Conservation (phyloP, 1,140 invertebrate species). For the Laupala kohalensis region DNA sequence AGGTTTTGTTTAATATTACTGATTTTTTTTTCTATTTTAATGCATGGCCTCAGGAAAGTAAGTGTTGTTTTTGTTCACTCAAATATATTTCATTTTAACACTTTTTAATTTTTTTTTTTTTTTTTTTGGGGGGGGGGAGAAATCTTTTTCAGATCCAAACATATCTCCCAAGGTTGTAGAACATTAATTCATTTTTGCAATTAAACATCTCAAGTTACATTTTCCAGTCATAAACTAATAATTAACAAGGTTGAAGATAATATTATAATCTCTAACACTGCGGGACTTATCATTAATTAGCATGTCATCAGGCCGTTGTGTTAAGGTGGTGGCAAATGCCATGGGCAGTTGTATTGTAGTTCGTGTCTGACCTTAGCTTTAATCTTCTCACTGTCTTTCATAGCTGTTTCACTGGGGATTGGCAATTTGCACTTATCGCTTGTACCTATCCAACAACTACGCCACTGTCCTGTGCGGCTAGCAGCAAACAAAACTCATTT, state of each 20-base stretch:
- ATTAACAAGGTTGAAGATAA: neutral
- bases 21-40: neutral
- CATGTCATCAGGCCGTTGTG: constrained; percentile 14
- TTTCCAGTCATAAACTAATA: neutral
- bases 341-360: constrained; percentile 11
- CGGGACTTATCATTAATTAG: neutral
- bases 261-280: neutral
- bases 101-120: neutral
- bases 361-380: constrained; percentile 7
- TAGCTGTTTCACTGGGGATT: constrained; percentile 14
- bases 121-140: neutral
- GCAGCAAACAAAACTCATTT: neutral
- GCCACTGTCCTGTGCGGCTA: neutral
- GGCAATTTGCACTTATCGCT: constrained; percentile 14
- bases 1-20: neutral
- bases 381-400: constrained; percentile 13
- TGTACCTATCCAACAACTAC: neutral
- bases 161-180: neutral
- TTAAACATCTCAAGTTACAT: neutral
- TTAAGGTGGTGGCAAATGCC: constrained; percentile 16
- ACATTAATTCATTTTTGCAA: neutral
- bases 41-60: neutral
- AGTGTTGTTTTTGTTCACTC: neutral
- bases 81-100: neutral
- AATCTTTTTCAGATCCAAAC: neutral